phyloP scores from a whole-genome alignment of 35 echinoderm and acorn worm species.

The Ophiothrix spiculata region DNA sequence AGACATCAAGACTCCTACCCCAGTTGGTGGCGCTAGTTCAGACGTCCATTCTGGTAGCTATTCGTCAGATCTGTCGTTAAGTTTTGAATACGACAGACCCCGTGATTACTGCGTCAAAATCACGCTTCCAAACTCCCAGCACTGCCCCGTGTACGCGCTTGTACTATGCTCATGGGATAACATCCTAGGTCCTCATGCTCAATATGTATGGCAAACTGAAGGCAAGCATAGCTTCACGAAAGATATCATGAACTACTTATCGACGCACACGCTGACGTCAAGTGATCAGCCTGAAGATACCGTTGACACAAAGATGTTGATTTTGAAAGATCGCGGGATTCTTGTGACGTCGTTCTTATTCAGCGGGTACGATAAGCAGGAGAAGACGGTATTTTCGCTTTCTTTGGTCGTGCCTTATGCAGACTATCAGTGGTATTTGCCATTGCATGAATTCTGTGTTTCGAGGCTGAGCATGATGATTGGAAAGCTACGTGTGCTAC shows the following conservation, averaged over 20 bases:
- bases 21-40: background rate
- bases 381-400: constrained; percentile 80
- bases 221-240: constrained; percentile 36
- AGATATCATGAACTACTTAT: constrained; percentile 60
- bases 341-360: constrained; percentile 72
- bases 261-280: constrained; percentile 71
- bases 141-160: constrained; percentile 64
- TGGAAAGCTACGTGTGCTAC: constrained; percentile 71
- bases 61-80: too few relatives aligned
- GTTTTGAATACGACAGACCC: background rate
- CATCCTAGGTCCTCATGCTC: constrained; percentile 85
- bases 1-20: background rate
- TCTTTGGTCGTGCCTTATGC: constrained; percentile 83
- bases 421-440: constrained; percentile 74
- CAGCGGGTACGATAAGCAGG: constrained; percentile 52
- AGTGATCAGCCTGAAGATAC: constrained; percentile 64
- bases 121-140: constrained; percentile 22
- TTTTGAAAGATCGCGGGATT: constrained; percentile 58
- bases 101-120: background rate
- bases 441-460: constrained; percentile 78
- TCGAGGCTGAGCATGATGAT: constrained; percentile 67
- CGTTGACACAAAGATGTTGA: constrained; percentile 70
- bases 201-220: constrained; percentile 68
- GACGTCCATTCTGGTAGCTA: too few relatives aligned
- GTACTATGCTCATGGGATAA: constrained; percentile 88